Percentiles rank a stretch among this genome's conserved stretches.
phyloP scores from a whole-genome alignment of 1,140 invertebrate genomes.

The Conopomorpha cramerella region DNA sequence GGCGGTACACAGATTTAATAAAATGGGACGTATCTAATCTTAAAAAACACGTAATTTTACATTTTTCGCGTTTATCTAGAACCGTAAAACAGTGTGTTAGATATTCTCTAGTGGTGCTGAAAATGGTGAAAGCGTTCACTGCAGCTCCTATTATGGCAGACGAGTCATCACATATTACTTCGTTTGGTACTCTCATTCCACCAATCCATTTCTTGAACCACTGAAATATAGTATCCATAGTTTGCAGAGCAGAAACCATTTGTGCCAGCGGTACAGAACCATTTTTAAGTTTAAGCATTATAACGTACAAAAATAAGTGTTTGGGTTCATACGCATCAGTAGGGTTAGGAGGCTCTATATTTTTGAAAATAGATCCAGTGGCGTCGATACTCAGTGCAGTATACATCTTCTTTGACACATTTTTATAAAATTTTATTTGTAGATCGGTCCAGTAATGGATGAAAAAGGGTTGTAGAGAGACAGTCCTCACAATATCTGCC shows the following conservation, averaged over 20 bases:
- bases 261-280: background rate
- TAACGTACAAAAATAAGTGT: background rate
- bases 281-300: background rate
- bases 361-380: background rate
- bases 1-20: background rate
- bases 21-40: conserved; percentile 1
- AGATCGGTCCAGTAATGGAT: background rate
- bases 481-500: background rate
- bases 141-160: too few species aligned
- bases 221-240: background rate
- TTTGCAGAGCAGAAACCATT: background rate
- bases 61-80: background rate
- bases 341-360: background rate
- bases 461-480: background rate
- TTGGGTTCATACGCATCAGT: background rate
- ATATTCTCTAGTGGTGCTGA: background rate
- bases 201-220: background rate
- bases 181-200: background rate
- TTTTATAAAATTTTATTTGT: background rate
- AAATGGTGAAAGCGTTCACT: too few species aligned
- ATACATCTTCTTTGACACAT: background rate
- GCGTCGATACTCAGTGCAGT: background rate
- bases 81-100: background rate
- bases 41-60: background rate
- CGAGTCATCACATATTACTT: conserved; percentile 1